These are phyloP conservation scores for Drosophila flavopinicola DNA, from an alignment of 2,888 invertebrate species.

Conservation along the genomic window DNA sequence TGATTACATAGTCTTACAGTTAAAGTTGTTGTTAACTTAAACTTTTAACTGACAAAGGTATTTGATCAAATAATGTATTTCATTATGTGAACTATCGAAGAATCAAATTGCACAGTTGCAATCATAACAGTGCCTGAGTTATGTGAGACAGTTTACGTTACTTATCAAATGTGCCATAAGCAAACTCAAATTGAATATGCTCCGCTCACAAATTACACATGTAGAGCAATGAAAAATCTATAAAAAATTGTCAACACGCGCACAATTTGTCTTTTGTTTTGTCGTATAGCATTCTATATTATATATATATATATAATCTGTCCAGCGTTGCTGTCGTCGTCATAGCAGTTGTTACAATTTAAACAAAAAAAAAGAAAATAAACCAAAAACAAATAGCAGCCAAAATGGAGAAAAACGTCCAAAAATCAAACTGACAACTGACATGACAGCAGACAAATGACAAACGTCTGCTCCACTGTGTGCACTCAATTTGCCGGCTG, in stretches of 20 bases:
- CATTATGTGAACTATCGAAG: no score
- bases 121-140: not conserved
- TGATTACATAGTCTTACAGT: no score
- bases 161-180: not conserved
- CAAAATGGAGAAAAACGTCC: constrained; percentile 55
- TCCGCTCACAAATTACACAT: constrained; percentile 1
- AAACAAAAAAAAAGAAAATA: constrained; percentile 36
- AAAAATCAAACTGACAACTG: constrained; percentile 79
- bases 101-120: no score
- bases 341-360: constrained; percentile 70
- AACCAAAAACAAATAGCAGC: constrained; percentile 17
- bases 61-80: no score
- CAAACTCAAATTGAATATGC: constrained; percentile 20
- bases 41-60: no score
- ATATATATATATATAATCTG: constrained; percentile 19
- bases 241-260: constrained; percentile 68
- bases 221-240: constrained; percentile 38
- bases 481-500: constrained; percentile 70
- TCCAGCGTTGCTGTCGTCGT: constrained; percentile 33
- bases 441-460: constrained; percentile 81
- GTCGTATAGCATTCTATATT: constrained; percentile 41
- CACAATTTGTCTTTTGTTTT: constrained; percentile 68
- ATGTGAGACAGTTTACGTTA: not conserved
- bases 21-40: no score
- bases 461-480: constrained; percentile 68